phyloP scores from a whole-genome alignment of 1,140 invertebrate genomes.

The Neuroterus valhalla region DNA sequence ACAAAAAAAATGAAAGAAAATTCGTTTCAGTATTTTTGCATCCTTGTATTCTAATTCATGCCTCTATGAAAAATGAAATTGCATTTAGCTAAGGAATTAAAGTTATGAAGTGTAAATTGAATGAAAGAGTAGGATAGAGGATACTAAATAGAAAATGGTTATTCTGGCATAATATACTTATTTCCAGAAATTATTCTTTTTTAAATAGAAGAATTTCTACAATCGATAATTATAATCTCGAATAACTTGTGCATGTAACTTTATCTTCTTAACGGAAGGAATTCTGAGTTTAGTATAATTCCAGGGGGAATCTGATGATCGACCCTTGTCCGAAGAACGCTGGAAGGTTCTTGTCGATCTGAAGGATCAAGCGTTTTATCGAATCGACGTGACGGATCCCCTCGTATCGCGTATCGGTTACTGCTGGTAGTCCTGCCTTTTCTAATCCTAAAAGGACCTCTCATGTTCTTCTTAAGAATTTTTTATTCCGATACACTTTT shows the following conservation, averaged over 20 bases:
- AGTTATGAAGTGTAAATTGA: slow-evolving; percentile 25
- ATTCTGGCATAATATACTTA: no score
- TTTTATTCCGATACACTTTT: slow-evolving; percentile 24
- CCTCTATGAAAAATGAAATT: slow-evolving; percentile 36
- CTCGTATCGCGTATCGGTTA: neutral
- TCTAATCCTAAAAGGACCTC: neutral
- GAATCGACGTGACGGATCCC: slow-evolving; percentile 8
- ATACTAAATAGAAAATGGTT: no score
- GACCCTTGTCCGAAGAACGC: slow-evolving; percentile 9
- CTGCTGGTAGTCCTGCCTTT: neutral
- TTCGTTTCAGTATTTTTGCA: slow-evolving; percentile 29
- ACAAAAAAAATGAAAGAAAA: slow-evolving; percentile 48
- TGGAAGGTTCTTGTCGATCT: slow-evolving; percentile 21
- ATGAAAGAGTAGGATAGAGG: slow-evolving; percentile 32
- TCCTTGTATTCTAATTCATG: slow-evolving; percentile 42
- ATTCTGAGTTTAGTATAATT: slow-evolving; percentile 19
- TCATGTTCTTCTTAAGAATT: neutral
- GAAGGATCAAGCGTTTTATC: slow-evolving; percentile 20
- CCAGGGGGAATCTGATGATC: slow-evolving; percentile 24
- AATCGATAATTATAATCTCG: slow-evolving; percentile 54
- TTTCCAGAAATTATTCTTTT: slow-evolving; percentile 40
- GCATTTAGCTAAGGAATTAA: slow-evolving; percentile 28
- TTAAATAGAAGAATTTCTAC: slow-evolving; percentile 33
- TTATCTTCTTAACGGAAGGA: slow-evolving; percentile 17
- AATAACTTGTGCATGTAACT: slow-evolving; percentile 30